Base-by-base conservation (phyloP, 2,113 vertebrate species). In the Scomber scombrus region DNA sequence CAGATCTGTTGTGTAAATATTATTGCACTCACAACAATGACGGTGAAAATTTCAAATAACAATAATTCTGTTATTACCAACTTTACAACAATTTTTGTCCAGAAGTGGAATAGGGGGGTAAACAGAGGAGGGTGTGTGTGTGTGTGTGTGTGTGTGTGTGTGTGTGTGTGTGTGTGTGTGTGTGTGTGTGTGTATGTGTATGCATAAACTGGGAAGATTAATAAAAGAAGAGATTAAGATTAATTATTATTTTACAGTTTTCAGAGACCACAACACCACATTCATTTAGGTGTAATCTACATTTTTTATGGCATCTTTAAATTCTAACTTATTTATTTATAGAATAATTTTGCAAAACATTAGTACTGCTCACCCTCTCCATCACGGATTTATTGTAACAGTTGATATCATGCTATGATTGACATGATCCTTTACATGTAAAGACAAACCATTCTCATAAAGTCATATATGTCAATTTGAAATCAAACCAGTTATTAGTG, bases 1-100 rank as follows among this genome's bases (percentile, higher is more conserved):
- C 29, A 57, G 57, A 49, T 40, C 15, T 26, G 15, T 47, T 23
- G 54, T 49, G 11, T 54, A 50, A 23, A 71, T n/a, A 47, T 19
- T 1, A 61, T 6, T 21, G 14, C 9, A 49, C 43, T 64, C 23
- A 12, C 43, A 50, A 68, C 56, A 76, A 56, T 66, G 50, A 64
- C 13, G 14, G 68, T 60, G 61, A 64, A 71, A 62, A 19, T 62
- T 71, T 56, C 16, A 55, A 67, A 72, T 26, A 52, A 61, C n/a
- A 55, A 78, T 52, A 57, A 64, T 40, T 56, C 19, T 63, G 55
- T 19, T 45, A 67, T 77, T 45, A 29, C 10, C 4, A 45, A 40
- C 12, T 40, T 75, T 26, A 26, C 23, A 26, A 26, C 3, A 1
- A 55, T 66, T 71, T 50, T 55, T 10, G 0, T 31, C 60, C 15